phyloP scores from a whole-genome alignment of 2,797 vertebrate species.

The Chromis chromis region DNA sequence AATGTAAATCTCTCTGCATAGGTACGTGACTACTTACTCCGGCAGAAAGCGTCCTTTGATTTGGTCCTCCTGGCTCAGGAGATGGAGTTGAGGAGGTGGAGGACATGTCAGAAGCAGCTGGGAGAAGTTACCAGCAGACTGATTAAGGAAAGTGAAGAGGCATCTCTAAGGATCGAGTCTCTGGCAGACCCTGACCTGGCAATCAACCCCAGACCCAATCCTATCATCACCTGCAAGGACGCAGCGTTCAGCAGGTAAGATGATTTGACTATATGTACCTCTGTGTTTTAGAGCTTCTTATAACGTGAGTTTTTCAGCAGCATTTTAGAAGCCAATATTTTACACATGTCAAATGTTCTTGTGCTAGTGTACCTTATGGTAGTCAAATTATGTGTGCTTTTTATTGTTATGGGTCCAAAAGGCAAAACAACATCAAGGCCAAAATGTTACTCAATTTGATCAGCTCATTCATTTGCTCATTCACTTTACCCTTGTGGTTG shows the following conservation, averaged over 20 bases:
- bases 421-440: background rate
- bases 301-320: background rate
- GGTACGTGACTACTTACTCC: slow-evolving; percentile 88
- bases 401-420: background rate
- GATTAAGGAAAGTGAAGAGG: slow-evolving; percentile 64
- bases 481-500: background rate
- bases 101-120: slow-evolving; percentile 79
- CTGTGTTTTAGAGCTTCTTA: background rate
- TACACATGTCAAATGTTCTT: background rate
- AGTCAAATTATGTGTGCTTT: background rate
- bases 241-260: slow-evolving; percentile 87
- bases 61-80: slow-evolving; percentile 89
- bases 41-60: slow-evolving; percentile 92
- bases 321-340: background rate
- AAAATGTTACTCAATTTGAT: background rate
- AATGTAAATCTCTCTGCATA: slow-evolving; percentile 40
- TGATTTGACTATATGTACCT: background rate
- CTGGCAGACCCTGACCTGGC: slow-evolving; percentile 82
- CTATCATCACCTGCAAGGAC: slow-evolving; percentile 86
- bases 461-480: background rate
- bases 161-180: slow-evolving; percentile 75
- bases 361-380: background rate
- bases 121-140: slow-evolving; percentile 81
- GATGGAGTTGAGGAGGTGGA: slow-evolving; percentile 86
- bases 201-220: slow-evolving; percentile 75